Evolutionary conservation across 2,113 vertebrate species (phyloP).

Genomic region (Acrocephalus kingi): DNA sequence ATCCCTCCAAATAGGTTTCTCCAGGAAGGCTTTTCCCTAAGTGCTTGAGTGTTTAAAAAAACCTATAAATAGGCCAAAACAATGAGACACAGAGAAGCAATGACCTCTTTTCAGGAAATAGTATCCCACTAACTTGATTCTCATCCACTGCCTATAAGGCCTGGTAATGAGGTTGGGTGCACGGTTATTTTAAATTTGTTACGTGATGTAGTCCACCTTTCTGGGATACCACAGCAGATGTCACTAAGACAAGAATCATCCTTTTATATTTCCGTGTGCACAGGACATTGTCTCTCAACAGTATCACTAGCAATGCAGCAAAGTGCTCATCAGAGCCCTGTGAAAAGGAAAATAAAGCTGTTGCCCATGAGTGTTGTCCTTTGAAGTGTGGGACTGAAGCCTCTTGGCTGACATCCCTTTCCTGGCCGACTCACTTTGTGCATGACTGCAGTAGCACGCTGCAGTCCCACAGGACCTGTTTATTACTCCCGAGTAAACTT

Average conservation of each 20-base stretch:
- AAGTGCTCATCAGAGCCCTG: neutral
- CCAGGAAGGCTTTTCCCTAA: neutral
- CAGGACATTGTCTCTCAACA: neutral
- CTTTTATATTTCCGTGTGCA: neutral
- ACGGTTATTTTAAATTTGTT: neutral
- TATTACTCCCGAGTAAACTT: slow-evolving; percentile 50
- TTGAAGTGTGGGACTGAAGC: slow-evolving; percentile 24
- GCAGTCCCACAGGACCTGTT: slow-evolving; percentile 40
- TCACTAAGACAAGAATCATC: neutral
- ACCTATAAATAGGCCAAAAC: neutral
- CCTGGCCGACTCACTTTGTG: neutral
- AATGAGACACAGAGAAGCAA: neutral
- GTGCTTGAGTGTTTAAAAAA: slow-evolving; percentile 8
- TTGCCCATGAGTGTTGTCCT: slow-evolving; percentile 3
- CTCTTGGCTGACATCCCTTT: slow-evolving; percentile 10
- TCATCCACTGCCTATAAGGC: neutral
- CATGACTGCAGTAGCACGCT: slow-evolving; percentile 25
- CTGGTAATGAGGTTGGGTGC: neutral
- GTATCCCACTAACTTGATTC: neutral
- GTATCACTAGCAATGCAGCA: neutral
- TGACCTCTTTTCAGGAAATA: neutral
- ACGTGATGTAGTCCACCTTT: neutral
- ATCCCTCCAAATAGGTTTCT: neutral
- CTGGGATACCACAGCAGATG: neutral
- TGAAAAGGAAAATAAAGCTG: neutral